Base-by-base conservation (phyloP, 2,888 invertebrate species). In the Latrodectus elegans region DNA sequence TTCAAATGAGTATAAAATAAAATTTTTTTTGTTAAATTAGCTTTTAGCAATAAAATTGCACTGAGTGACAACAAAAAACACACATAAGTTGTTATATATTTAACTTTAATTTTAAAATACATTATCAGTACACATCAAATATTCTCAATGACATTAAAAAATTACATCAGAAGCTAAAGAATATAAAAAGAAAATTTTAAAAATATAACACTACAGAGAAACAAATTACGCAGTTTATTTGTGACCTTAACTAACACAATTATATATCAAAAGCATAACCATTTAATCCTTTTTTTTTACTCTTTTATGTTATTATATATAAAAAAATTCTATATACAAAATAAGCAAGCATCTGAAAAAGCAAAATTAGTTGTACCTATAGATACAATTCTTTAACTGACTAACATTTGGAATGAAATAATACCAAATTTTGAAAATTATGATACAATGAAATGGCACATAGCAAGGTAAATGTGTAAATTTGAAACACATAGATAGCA, bases 31-130 rank as follows among this genome's bases (percentile, higher is more conserved):
- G 38, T 38, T 38, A 38, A 38, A 38, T 4, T 6, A 38, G 38
- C 38, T 38, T 38, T 38, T 38, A 3, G 6, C 38, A 38, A 38
- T 38, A 38, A 38, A 38, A 22, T 22, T 22, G 22, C 22, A 22
- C 22, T 22, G 22, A 22, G 22, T 22, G 55, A 11, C 4, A 74
- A n/a, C 60, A 65, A 15, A 71, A 38, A 65, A 65, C 26, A 77
- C 53, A 67, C 26, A 53, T 68, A 22, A 22, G 22, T 17, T 84
- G 53, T 72, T 72, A 84, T 78, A 84, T 84, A 84, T 80, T 79
- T 86, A 86, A 77, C 76, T 79, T 84, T 87, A 81, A 81, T 81
- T 87, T 87, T 81, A 81, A 87, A 87, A 87, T 87, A 87, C 85
- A 87, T 73, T 82, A 86, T 76, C 72, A 65, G 74, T 86, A 81